Percentiles rank a stretch among this genome's conserved stretches.
Evolutionary conservation across 2,888 invertebrate genomes (phyloP).

Genomic region (Linyphia triangularis): DNA sequence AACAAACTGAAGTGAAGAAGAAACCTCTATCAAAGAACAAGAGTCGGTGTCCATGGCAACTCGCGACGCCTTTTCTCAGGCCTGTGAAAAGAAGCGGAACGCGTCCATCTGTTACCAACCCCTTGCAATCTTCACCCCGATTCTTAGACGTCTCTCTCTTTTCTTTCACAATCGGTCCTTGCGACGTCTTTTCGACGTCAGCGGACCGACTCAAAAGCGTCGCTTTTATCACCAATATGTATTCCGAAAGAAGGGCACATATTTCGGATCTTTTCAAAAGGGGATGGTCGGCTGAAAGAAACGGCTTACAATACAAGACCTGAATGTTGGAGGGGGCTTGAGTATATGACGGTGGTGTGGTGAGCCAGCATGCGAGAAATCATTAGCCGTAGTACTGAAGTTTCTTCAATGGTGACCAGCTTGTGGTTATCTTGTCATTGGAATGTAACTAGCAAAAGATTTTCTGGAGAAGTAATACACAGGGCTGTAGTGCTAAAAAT

Average conservation of each 20-base stretch:
- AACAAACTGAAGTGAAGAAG: background rate
- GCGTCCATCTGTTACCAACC: conserved; percentile 39
- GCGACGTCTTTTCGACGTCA: background rate
- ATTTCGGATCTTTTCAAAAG: background rate
- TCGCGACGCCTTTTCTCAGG: background rate
- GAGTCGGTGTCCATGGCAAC: conserved; percentile 12
- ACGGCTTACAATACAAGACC: background rate
- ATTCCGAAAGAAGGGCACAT: background rate
- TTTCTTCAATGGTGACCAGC: too few species aligned
- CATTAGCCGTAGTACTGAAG: too few species aligned
- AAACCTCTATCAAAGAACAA: background rate
- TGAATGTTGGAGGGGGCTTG: background rate
- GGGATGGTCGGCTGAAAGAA: background rate
- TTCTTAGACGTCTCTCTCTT: too few species aligned
- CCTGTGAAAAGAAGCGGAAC: conserved; percentile 14
- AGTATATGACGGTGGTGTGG: background rate
- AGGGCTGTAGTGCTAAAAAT: too few species aligned
- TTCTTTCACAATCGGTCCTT: background rate
- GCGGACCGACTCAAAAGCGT: conserved; percentile 2
- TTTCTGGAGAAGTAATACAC: too few species aligned
- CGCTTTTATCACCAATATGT: conserved; percentile 40
- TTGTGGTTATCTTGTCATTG: too few species aligned
- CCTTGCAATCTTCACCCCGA: conserved; percentile 7
- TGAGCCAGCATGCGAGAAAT: too few species aligned
- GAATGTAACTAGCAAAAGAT: too few species aligned